Conservation (phyloP, 2,113 vertebrate genomes). For the Motacilla alba region DNA sequence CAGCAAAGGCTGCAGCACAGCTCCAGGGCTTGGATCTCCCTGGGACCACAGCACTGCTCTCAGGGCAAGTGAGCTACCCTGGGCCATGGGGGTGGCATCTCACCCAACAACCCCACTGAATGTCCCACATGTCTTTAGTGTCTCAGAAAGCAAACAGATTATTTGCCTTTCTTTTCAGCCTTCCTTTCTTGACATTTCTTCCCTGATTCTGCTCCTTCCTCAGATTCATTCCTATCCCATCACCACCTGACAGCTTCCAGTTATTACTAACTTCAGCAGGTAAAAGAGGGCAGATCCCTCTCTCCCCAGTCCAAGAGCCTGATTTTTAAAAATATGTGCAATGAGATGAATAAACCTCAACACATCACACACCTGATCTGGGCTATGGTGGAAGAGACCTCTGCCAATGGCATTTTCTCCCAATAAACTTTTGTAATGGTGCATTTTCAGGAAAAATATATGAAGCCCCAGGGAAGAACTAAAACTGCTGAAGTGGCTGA, state of each 20-base stretch:
- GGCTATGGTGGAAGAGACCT: not conserved
- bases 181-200: not conserved
- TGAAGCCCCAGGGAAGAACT: not conserved
- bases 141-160: not conserved
- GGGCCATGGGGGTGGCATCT: not conserved
- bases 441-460: not conserved
- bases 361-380: no score
- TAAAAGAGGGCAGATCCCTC: not conserved
- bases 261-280: not conserved
- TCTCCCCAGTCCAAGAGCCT: not conserved
- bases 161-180: not conserved
- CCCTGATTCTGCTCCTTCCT: not conserved
- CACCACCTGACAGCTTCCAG: not conserved
- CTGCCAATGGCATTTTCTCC: not conserved
- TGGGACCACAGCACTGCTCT: rapidly evolving
- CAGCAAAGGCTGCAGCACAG: not conserved
- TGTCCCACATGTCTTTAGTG: not conserved
- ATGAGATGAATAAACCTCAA: not conserved
- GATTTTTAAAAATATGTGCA: not conserved
- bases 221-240: not conserved
- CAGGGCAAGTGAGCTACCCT: not conserved
- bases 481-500: not conserved
- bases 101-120: not conserved
- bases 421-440: not conserved
- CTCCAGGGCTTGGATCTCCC: not conserved